Evolutionary conservation across 2,797 vertebrate species (phyloP), one percentile per base, ranked within the genome.

Genomic region (Momotus momota): DNA sequence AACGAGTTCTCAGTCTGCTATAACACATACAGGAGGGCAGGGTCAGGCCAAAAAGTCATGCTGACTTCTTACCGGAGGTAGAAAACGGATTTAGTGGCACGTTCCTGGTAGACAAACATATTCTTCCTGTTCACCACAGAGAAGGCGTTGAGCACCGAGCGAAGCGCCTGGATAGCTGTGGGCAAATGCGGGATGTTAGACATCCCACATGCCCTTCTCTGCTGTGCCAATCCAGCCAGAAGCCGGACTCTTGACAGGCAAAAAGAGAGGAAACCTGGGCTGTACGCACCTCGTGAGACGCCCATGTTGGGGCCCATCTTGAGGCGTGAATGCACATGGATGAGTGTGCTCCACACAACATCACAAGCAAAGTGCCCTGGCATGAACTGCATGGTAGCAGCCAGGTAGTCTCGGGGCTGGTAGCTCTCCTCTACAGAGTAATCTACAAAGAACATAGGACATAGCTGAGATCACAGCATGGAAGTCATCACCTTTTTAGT

Each of bases 71-170:
- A 99, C 99, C 99, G 98, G 97, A 99, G 99, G 96, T 99, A 99
- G 98, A 99, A 99, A 80, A 99, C 99, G 6, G 99, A 99, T 96
- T 99, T 99, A 15, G 99, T 99, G 52, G 99, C 98, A 38, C 99
- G 98, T 86, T 99, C 99, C 97, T 99, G 99, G 97, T 99, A 99
- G 81, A 99, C 99, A 95, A 99, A 99, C 99, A 99, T 99, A 96
- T 99, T 99, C 98, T 99, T 99, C 97, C 99, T 98, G 98, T 99
- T 99, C 91, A 99, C 99, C 93, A 99, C 99, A 9, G 98, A 99
- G 98, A 99, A 99, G 64, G 99, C 99, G 21, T 99, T 99, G 86
- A 99, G 98, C 94, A 99, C 99, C 0, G 99, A 99, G 45, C 99
- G 99, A 94, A 99, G 98, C 0, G 99, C 99, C 98, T 99, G 99